Evolutionary conservation across 2,113 vertebrate species (phyloP).

Genomic region (Arizona elegans): DNA sequence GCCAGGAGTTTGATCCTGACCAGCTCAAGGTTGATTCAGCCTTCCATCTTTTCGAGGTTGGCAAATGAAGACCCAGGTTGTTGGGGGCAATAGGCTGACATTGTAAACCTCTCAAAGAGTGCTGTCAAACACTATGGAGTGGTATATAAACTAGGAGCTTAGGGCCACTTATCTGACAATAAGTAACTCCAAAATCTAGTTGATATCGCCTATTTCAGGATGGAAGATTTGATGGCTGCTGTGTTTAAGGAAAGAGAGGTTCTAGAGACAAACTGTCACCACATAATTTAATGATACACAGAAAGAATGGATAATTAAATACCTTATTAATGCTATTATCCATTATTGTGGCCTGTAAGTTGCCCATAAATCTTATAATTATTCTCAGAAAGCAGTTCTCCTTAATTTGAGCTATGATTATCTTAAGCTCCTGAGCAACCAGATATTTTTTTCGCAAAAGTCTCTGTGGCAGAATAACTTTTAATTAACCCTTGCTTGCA

Average conservation of each 20-base stretch:
- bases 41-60: background rate
- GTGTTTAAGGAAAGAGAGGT: background rate
- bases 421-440: background rate
- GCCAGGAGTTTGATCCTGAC: background rate
- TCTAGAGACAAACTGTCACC: conserved; percentile 7
- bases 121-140: background rate
- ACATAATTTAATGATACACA: background rate
- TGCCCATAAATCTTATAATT: background rate
- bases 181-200: background rate
- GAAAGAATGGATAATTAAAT: background rate
- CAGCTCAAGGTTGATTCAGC: background rate
- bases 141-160: rapidly evolving
- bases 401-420: conserved; percentile 3
- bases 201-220: rapidly evolving
- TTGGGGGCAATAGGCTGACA: background rate
- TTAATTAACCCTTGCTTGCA: background rate
- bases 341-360: rapidly evolving
- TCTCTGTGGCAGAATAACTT: background rate
- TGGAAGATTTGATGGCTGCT: background rate
- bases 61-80: background rate
- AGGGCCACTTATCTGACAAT: rapidly evolving
- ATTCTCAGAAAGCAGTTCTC: background rate
- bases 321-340: background rate
- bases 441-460: background rate
- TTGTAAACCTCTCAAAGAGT: background rate